Evolutionary conservation across 30 jellyfish, hydroid and myxozoan species (phyloP).

Genomic region (Catostylus mosaicus): DNA sequence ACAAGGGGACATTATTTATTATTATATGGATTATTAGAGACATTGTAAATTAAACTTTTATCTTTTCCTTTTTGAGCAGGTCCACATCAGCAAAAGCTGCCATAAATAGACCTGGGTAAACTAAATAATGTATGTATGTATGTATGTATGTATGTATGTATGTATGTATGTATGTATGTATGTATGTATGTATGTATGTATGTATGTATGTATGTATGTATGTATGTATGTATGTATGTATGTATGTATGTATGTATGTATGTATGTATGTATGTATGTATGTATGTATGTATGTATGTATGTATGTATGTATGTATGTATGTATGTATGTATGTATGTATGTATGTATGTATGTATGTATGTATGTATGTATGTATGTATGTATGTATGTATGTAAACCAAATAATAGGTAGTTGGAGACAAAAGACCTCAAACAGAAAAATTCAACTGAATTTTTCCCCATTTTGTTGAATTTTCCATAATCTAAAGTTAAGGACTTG

Average conservation of each 20-base stretch:
- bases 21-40: too few relatives aligned
- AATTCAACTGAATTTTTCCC: background rate
- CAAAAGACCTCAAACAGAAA: background rate
- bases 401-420: background rate
- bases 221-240: background rate
- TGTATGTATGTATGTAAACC: background rate
- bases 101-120: too few relatives aligned
- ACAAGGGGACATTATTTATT: too few relatives aligned
- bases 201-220: constrained; percentile 14
- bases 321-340: constrained; percentile 18
- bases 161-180: constrained; percentile 15
- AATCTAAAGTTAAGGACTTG: too few relatives aligned
- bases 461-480: too few relatives aligned
- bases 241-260: background rate
- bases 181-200: background rate
- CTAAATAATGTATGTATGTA: background rate
- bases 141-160: constrained; percentile 6
- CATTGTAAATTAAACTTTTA: too few relatives aligned
- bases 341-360: constrained; percentile 21
- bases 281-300: constrained; percentile 22
- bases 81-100: too few relatives aligned
- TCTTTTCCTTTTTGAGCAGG: too few relatives aligned
- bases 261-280: background rate
- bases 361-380: constrained; percentile 24
- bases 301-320: constrained; percentile 24